Conservation (phyloP, 2,797 vertebrate species). For the Emydoidea blandingii region DNA sequence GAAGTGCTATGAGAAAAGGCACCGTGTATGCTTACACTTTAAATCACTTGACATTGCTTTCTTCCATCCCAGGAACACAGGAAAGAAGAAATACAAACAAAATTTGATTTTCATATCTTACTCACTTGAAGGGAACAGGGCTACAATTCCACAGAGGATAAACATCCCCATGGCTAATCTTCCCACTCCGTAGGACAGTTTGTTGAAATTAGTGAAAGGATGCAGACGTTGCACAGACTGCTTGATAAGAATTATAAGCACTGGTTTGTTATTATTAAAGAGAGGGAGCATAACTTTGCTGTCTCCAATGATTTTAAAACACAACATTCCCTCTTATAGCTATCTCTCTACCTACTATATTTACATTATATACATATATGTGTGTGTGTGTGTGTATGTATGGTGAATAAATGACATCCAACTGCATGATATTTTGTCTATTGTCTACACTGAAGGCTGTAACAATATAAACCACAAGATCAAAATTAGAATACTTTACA, state of each 20-base stretch:
- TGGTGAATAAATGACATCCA: slow-evolving; percentile 49
- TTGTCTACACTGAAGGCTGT: slow-evolving; percentile 28
- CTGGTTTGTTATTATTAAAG: slow-evolving; percentile 80
- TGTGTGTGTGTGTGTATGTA: neutral
- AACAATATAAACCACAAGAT: slow-evolving; percentile 25
- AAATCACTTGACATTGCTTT: neutral
- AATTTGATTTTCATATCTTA: slow-evolving; percentile 67
- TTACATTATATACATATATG: slow-evolving; percentile 60
- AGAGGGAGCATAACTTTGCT: slow-evolving; percentile 68
- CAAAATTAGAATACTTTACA: neutral
- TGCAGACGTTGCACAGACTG: slow-evolving; percentile 74
- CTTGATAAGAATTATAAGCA: slow-evolving; percentile 81
- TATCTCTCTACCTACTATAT: slow-evolving; percentile 66
- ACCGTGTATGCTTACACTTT: neutral
- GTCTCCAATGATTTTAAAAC: slow-evolving; percentile 73
- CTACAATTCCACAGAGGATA: slow-evolving; percentile 75
- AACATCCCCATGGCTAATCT: slow-evolving; percentile 82
- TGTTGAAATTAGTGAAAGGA: slow-evolving; percentile 85
- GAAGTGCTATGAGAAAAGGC: neutral
- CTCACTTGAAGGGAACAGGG: slow-evolving; percentile 65
- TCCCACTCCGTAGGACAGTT: slow-evolving; percentile 74
- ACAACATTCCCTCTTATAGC: slow-evolving; percentile 54
- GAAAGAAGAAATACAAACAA: slow-evolving; percentile 52
- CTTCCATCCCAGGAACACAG: neutral
- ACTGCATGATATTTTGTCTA: neutral